Evolutionary conservation across 2,797 vertebrate genomes (phyloP).

Genomic region (Monodelphis domestica): DNA sequence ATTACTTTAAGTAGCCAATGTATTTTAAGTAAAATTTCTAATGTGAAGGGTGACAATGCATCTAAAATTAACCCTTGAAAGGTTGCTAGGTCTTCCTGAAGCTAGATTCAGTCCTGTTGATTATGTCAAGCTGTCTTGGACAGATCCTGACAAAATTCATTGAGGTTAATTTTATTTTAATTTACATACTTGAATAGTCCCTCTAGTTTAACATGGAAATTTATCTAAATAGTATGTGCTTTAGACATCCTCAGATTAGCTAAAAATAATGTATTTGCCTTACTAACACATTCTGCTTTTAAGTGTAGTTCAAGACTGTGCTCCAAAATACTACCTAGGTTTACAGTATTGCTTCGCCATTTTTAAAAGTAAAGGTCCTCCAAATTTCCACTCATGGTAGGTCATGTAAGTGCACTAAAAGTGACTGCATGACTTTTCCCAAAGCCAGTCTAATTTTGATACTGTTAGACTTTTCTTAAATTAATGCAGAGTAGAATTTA

Average conservation of each 20-base stretch:
- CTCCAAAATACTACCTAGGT: not conserved
- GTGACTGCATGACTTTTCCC: not conserved
- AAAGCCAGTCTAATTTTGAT: slow-evolving; percentile 17
- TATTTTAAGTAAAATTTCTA: not conserved
- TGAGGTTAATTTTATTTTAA: not conserved
- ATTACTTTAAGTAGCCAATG: not conserved
- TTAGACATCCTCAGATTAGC: not conserved
- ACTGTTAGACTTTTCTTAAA: not conserved
- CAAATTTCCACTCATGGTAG: not conserved
- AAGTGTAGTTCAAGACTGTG: not conserved
- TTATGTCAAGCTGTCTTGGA: not conserved
- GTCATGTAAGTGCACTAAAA: not conserved
- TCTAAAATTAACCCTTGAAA: not conserved
- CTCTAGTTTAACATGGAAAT: not conserved
- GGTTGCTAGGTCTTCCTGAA: not conserved
- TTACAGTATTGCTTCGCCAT: not conserved
- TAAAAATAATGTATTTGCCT: not conserved
- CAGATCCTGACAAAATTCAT: not conserved
- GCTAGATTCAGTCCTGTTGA: not conserved
- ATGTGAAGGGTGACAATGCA: not conserved
- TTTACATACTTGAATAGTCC: not conserved
- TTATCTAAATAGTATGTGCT: not conserved
- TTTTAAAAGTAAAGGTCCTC: not conserved
- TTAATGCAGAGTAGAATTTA: not conserved
- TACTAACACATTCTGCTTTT: not conserved